phyloP scores from a whole-genome alignment of 1,140 invertebrate species.

The Drosophila ohnishii region DNA sequence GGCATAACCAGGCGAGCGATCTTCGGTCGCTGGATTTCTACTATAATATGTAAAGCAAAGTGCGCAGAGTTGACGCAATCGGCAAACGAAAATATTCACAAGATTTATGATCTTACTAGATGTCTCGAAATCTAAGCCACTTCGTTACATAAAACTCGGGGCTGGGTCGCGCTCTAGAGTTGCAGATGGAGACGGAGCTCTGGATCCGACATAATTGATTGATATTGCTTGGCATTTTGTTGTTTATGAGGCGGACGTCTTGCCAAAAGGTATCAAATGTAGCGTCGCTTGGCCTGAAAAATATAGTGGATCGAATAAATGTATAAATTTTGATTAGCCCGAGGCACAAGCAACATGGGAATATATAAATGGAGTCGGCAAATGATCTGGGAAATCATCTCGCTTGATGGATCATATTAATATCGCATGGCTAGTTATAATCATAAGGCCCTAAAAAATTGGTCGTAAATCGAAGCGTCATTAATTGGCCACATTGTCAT shows the following conservation, averaged over 20 bases:
- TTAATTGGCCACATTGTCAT: conserved; percentile 35
- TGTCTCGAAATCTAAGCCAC: conserved; percentile 65
- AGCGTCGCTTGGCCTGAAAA: conserved; percentile 42
- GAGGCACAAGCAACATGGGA: conserved; percentile 30
- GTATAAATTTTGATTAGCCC: conserved; percentile 36
- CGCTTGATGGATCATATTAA: conserved; percentile 23
- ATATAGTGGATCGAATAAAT: conserved; percentile 46
- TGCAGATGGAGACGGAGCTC: conserved; percentile 25
- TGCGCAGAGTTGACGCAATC: conserved; percentile 66
- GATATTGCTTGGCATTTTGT: conserved; percentile 59
- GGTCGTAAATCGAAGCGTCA: conserved; percentile 30
- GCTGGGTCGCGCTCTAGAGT: conserved; percentile 27
- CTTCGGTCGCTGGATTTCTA: conserved; percentile 36
- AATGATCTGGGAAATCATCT: conserved; percentile 42
- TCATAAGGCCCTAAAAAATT: conserved; percentile 29
- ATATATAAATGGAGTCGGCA: conserved; percentile 17
- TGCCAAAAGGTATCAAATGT: conserved; percentile 55
- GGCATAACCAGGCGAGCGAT: conserved; percentile 30
- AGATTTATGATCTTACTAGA: conserved; percentile 77
- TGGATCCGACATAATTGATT: conserved; percentile 62
- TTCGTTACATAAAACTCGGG: conserved; percentile 65
- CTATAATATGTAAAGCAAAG: conserved; percentile 71
- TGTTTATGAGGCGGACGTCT: conserved; percentile 61
- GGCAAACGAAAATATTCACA: conserved; percentile 59
- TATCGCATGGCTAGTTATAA: conserved; percentile 26